These are phyloP conservation scores for Cariama cristata DNA, from an alignment of 2,113 vertebrate genomes.

Conservation along the genomic window DNA sequence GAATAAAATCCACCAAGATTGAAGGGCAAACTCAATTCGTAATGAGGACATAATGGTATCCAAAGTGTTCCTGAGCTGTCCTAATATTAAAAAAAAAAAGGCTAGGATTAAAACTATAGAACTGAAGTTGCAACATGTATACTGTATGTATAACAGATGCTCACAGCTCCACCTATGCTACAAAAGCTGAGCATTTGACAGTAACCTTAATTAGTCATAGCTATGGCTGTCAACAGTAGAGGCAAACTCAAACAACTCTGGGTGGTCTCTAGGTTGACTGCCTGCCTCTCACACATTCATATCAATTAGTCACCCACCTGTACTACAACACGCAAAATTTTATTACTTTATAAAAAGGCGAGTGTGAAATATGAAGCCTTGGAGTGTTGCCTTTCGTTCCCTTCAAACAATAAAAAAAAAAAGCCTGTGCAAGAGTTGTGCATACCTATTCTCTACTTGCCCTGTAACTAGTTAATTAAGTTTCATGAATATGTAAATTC, in stretches of 20 bases:
- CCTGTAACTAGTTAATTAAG: conserved; percentile 11
- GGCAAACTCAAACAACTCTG: background rate
- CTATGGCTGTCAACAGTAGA: background rate
- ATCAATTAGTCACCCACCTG: background rate
- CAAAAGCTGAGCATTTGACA: background rate
- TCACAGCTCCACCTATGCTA: background rate
- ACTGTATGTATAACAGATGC: background rate
- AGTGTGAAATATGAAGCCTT: background rate
- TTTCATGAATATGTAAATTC: conserved; percentile 25
- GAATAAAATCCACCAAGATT: background rate
- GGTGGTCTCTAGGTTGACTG: background rate
- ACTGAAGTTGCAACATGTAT: background rate
- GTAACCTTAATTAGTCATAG: conserved; percentile 10
- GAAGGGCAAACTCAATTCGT: background rate
- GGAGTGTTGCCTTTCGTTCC: background rate
- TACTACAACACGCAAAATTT: background rate
- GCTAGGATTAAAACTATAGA: background rate
- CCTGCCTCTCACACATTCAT: background rate
- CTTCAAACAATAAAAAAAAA: background rate
- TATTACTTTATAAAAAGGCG: background rate
- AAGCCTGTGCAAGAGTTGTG: background rate
- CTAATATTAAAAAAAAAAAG: background rate
- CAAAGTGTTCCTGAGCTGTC: background rate
- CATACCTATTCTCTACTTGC: background rate
- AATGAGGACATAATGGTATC: background rate